These are phyloP conservation scores for Lanistes nyassanus DNA, from an alignment of 1,140 invertebrate species.

Conservation along the genomic window DNA sequence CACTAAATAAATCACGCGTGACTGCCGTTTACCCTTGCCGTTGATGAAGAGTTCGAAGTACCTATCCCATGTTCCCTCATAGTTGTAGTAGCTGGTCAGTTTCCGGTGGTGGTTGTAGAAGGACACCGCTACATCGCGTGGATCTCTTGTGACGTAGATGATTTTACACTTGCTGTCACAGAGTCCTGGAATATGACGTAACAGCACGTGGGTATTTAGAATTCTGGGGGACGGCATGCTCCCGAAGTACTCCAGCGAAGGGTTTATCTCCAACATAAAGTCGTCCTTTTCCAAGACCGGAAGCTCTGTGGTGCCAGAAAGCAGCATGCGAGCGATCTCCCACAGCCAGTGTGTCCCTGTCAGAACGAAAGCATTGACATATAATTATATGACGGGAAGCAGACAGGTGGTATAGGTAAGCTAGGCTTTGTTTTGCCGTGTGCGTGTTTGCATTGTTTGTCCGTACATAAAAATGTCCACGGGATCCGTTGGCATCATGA, in stretches of 20 bases:
- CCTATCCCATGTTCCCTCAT: slow-evolving; percentile 46
- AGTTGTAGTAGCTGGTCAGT: slow-evolving; percentile 42
- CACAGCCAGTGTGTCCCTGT: slow-evolving; percentile 56
- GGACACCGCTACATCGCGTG: slow-evolving; percentile 46
- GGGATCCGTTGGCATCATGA: too few species aligned
- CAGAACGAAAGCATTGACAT: not conserved
- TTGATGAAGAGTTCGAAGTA: slow-evolving; percentile 42
- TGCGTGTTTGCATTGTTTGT: too few species aligned
- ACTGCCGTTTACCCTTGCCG: slow-evolving; percentile 38
- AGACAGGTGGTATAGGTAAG: not conserved
- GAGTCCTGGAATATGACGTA: slow-evolving; percentile 37
- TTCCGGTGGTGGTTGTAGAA: slow-evolving; percentile 43
- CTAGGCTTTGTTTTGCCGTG: too few species aligned
- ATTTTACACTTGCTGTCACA: slow-evolving; percentile 40
- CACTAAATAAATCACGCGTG: not conserved
- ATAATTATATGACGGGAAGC: not conserved
- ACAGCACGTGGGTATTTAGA: slow-evolving; percentile 48
- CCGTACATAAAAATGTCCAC: too few species aligned
- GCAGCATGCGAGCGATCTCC: slow-evolving; percentile 47
- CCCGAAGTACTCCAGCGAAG: not conserved
- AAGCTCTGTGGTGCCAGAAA: slow-evolving; percentile 34
- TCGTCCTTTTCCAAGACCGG: slow-evolving; percentile 37
- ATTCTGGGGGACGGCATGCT: slow-evolving; percentile 45
- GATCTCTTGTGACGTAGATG: slow-evolving; percentile 43
- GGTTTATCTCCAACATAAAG: slow-evolving; percentile 35